These are phyloP conservation scores for Rugalucina vietnamica DNA, from an alignment of 2,888 invertebrate species.

Conservation along the genomic window DNA sequence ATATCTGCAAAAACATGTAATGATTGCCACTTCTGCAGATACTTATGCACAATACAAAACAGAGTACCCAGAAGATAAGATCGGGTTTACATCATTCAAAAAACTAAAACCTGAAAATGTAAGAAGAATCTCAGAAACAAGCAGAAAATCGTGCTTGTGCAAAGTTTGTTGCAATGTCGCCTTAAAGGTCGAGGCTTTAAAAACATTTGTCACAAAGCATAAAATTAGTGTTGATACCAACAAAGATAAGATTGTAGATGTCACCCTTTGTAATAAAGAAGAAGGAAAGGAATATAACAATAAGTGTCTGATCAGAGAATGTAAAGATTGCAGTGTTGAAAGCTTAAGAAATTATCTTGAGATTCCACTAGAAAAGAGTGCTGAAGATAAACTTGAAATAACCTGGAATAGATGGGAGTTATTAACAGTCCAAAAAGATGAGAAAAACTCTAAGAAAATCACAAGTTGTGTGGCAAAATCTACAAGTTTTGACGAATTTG, in stretches of 20 bases:
- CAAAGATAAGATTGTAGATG: slow-evolving; percentile 4
- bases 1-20: slow-evolving; percentile 43
- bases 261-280: slow-evolving; percentile 17
- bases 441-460: slow-evolving; percentile 5
- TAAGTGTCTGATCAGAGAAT: slow-evolving; percentile 23
- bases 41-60: slow-evolving; percentile 41
- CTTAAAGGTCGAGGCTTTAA: slow-evolving; percentile 11
- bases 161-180: slow-evolving; percentile 13
- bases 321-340: slow-evolving; percentile 2
- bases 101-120: slow-evolving; percentile 46
- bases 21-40: slow-evolving; percentile 56
- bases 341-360: background rate
- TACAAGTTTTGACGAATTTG: slow-evolving; percentile 10
- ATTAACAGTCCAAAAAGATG: background rate
- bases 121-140: slow-evolving; percentile 43
- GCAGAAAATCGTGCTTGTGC: slow-evolving; percentile 40
- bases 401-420: slow-evolving; percentile 1
- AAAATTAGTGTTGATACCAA: background rate
- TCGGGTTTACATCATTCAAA: slow-evolving; percentile 45
- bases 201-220: background rate
- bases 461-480: slow-evolving; percentile 22
- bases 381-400: background rate
- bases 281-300: background rate
- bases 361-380: background rate
- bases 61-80: slow-evolving; percentile 37